phyloP scores from a whole-genome alignment of 2,113 vertebrate species.

The Puntigrus tetrazona region DNA sequence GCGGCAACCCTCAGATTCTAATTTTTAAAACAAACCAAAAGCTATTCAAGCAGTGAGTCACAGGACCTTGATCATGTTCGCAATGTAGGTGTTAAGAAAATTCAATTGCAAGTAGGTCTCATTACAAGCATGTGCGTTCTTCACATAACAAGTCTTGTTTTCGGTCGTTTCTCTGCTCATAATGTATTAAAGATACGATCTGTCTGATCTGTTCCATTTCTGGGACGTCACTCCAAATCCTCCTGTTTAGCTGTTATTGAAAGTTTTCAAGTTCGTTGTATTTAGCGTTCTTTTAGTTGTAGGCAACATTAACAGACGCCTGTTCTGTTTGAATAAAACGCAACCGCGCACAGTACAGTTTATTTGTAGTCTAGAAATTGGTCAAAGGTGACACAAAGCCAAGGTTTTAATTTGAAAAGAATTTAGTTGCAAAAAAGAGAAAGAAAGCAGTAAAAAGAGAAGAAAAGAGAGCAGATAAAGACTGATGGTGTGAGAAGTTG shows the following conservation, averaged over 20 bases:
- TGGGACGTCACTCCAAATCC: neutral
- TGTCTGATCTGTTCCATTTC: neutral
- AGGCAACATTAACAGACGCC: neutral
- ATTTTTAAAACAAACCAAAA: neutral
- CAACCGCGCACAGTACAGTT: neutral
- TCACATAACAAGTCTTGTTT: neutral
- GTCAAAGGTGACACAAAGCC: neutral
- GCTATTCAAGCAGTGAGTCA: conserved; percentile 6
- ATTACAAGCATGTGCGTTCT: neutral
- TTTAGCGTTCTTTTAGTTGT: neutral
- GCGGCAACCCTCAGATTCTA: neutral
- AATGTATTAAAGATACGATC: neutral
- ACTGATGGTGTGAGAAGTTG: conserved; percentile 7
- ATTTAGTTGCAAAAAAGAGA: neutral
- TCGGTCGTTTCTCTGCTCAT: neutral
- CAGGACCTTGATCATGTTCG: conserved; percentile 2
- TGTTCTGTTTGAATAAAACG: neutral
- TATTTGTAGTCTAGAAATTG: neutral
- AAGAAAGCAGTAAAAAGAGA: neutral
- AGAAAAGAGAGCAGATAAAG: neutral
- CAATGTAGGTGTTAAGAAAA: conserved; percentile 18
- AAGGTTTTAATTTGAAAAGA: neutral
- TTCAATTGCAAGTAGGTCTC: neutral
- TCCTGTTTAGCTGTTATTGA: neutral
- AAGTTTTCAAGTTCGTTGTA: neutral